phyloP scores from a whole-genome alignment of 2,797 vertebrate species.

The Bovichtus variegatus region DNA sequence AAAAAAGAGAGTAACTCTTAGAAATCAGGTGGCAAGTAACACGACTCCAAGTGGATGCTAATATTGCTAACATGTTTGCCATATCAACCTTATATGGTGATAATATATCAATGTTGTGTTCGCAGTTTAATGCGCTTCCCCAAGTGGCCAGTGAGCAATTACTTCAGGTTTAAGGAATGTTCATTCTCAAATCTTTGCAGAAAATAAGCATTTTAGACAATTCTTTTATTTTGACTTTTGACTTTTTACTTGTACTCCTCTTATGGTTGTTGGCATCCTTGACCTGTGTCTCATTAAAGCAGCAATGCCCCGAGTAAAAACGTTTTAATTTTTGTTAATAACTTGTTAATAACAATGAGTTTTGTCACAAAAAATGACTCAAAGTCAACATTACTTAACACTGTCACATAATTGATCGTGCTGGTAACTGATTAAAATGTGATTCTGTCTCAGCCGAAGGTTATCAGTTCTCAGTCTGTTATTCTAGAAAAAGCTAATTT shows the following conservation, averaged over 20 bases:
- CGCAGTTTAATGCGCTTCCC: neutral
- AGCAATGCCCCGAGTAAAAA: neutral
- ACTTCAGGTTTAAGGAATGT: neutral
- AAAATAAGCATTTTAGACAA: neutral
- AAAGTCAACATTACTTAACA: neutral
- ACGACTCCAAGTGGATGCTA: neutral
- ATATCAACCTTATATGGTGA: too few species aligned
- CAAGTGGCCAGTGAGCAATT: neutral
- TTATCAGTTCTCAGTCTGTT: neutral
- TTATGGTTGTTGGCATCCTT: too few species aligned
- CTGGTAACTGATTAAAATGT: neutral
- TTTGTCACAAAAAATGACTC: conserved; percentile 1
- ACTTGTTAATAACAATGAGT: neutral
- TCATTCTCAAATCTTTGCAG: neutral
- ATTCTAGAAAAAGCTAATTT: neutral
- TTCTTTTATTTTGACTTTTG: neutral
- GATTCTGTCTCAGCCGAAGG: neutral
- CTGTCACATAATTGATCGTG: neutral
- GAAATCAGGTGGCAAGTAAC: neutral
- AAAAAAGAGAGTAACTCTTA: neutral
- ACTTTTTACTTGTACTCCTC: neutral
- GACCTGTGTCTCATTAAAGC: neutral
- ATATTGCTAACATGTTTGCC: neutral
- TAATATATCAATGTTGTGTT: neutral
- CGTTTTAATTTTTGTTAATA: neutral